A percentile compares a stretch with the other conserved stretches of the same genome.
Evolutionary conservation across 2,797 vertebrate species (phyloP).

Genomic region (Pangasius djambal): DNA sequence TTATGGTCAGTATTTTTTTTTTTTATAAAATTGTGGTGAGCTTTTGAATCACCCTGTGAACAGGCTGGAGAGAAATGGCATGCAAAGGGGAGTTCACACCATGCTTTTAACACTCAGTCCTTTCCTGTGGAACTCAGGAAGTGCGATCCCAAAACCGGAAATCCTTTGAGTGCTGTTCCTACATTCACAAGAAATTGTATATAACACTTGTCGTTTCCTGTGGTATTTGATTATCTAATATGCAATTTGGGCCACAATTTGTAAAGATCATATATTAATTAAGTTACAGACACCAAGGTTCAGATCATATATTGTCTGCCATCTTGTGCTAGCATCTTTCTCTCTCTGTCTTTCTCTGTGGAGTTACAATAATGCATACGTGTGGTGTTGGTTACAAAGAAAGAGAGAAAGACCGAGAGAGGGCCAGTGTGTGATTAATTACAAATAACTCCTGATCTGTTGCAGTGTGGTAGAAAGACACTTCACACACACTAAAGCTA

Average conservation of each 20-base stretch:
- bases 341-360: neutral
- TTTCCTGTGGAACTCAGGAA: conserved; percentile 41
- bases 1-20: neutral
- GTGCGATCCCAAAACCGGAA: conserved; percentile 19
- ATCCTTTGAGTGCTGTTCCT: conserved; percentile 15
- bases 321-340: neutral
- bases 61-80: neutral
- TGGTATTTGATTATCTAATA: neutral
- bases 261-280: neutral
- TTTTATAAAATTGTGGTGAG: neutral
- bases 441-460: neutral
- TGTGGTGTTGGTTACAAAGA: neutral
- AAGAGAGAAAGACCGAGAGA: neutral
- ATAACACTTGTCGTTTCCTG: neutral
- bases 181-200: neutral
- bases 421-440: neutral
- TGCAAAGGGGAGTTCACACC: neutral
- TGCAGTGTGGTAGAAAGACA: neutral
- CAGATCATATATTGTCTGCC: neutral
- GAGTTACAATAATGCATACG: neutral
- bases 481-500: neutral
- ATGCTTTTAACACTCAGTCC: neutral
- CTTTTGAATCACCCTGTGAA: neutral
- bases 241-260: neutral
- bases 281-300: neutral